phyloP scores from a whole-genome alignment of 2,888 invertebrate genomes.

The Gisinianus flammeolus region DNA sequence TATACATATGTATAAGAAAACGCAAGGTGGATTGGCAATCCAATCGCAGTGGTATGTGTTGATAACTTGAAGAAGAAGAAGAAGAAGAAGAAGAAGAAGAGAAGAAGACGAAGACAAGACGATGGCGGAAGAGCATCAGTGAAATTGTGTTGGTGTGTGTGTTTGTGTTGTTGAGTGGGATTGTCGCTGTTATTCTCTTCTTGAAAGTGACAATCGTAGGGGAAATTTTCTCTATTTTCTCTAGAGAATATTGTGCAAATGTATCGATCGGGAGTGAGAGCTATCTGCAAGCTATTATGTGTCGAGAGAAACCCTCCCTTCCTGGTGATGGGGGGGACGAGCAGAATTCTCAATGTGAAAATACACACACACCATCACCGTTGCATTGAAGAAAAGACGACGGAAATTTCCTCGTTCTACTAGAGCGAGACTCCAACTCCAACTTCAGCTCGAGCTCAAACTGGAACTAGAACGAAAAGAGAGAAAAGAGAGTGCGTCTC shows the following conservation, averaged over 20 bases:
- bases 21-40: background rate
- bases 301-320: conserved; percentile 13
- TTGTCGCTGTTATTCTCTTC: conserved; percentile 27
- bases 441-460: background rate
- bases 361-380: background rate
- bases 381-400: background rate
- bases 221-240: conserved; percentile 46
- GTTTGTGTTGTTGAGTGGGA: conserved; percentile 29
- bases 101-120: background rate
- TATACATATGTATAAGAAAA: background rate
- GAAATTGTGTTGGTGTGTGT: conserved; percentile 8
- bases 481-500: conserved; percentile 24
- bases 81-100: background rate
- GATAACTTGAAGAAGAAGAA: background rate
- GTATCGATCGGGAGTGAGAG: conserved; percentile 47
- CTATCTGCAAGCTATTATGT: conserved; percentile 47
- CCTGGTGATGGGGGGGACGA: conserved; percentile 2
- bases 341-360: conserved; percentile 2
- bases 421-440: background rate
- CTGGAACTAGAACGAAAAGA: conserved; percentile 9
- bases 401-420: background rate
- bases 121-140: background rate
- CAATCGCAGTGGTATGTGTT: background rate
- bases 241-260: conserved; percentile 50
- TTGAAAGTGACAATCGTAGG: conserved; percentile 32